A percentile compares a stretch with the other conserved stretches of the same genome.
phyloP scores from a whole-genome alignment of 2,888 invertebrate genomes.

The Linhomoeus sp. region DNA sequence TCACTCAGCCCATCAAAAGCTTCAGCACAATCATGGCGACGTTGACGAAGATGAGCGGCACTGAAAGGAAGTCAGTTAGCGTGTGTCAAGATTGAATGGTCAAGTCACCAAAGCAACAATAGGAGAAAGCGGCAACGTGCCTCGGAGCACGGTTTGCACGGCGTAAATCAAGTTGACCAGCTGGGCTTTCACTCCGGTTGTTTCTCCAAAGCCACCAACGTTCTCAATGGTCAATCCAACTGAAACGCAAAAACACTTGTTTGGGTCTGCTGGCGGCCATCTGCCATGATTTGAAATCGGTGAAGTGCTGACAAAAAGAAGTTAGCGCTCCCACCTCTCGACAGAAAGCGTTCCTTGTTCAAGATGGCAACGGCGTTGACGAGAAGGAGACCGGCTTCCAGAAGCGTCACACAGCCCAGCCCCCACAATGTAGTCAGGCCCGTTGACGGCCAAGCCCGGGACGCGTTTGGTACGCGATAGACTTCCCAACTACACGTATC shows the following conservation, averaged over 20 bases:
- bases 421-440: too few relatives aligned
- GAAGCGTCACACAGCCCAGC: too few relatives aligned
- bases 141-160: slow-evolving; percentile 86
- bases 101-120: too few relatives aligned
- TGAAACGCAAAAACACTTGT: too few relatives aligned
- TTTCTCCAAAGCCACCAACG: slow-evolving; percentile 8
- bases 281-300: too few relatives aligned
- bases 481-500: too few relatives aligned
- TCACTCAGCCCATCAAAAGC: slow-evolving; percentile 67
- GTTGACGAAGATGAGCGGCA: slow-evolving; percentile 80
- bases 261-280: too few relatives aligned
- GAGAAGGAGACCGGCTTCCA: slow-evolving; percentile 70
- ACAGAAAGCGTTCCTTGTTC: slow-evolving; percentile 76
- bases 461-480: too few relatives aligned
- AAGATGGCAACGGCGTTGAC: slow-evolving; percentile 84
- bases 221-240: slow-evolving; percentile 4
- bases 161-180: slow-evolving; percentile 71
- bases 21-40: slow-evolving; percentile 65
- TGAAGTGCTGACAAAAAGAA: background rate
- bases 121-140: slow-evolving; percentile 50
- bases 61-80: too few relatives aligned
- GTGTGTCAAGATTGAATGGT: too few relatives aligned
- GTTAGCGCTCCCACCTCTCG: slow-evolving; percentile 12
- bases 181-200: slow-evolving; percentile 61
- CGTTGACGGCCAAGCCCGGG: too few relatives aligned